phyloP scores from a whole-genome alignment of 1,140 invertebrate species.

The Bombus polaris region DNA sequence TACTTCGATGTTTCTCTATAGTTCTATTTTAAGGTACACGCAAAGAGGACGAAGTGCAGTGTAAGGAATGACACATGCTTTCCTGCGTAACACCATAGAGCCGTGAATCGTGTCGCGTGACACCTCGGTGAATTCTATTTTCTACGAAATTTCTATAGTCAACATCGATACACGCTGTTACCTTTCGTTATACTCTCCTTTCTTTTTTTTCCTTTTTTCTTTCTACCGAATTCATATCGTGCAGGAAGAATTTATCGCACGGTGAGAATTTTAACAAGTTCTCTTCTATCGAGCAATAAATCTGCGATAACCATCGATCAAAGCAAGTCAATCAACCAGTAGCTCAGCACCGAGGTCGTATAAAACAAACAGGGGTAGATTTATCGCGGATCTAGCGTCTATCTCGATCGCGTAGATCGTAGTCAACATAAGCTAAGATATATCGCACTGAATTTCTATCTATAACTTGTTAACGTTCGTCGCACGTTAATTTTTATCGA shows the following conservation, averaged over 20 bases:
- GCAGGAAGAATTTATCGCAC: constrained; percentile 26
- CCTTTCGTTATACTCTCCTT: not conserved
- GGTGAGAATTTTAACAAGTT: constrained; percentile 37
- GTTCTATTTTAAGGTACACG: too few species aligned
- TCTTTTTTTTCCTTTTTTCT: too few species aligned
- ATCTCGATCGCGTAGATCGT: not conserved
- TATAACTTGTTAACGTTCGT: too few species aligned
- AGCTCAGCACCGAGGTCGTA: not conserved
- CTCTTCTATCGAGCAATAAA: constrained; percentile 30
- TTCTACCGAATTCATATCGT: constrained; percentile 9
- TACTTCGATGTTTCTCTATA: not conserved
- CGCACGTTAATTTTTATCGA: not conserved
- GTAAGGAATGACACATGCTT: not conserved
- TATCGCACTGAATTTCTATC: too few species aligned
- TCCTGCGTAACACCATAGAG: too few species aligned
- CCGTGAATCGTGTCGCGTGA: not conserved
- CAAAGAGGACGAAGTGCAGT: not conserved
- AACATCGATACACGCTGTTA: not conserved
- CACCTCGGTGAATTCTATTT: not conserved
- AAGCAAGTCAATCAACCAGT: constrained; percentile 43
- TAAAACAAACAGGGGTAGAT: constrained; percentile 26
- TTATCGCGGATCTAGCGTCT: constrained; percentile 2
- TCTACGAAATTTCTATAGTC: not conserved
- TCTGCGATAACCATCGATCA: constrained; percentile 51
- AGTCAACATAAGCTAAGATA: not conserved